Evolutionary conservation across 2,888 invertebrate species (phyloP).

Genomic region (Synergus itoensis): DNA sequence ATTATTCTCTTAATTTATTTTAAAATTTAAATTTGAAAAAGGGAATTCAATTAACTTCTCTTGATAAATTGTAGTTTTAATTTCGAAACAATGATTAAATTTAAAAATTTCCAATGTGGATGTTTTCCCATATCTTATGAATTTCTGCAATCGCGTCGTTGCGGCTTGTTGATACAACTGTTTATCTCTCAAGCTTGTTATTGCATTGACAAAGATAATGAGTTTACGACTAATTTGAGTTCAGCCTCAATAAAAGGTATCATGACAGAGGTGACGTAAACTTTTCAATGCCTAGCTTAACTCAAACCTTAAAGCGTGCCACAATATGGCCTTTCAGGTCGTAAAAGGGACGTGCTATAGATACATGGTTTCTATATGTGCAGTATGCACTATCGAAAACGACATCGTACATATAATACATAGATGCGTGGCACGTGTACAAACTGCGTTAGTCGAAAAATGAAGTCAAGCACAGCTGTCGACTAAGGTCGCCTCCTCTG

Average conservation of each 20-base stretch:
- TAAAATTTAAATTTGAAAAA: too few species aligned
- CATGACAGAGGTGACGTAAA: not conserved
- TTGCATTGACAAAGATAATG: not conserved
- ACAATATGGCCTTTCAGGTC: not conserved
- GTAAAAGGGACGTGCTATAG: conserved; percentile 13
- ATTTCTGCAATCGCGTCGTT: not conserved
- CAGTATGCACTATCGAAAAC: conserved; percentile 18
- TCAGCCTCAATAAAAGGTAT: too few species aligned
- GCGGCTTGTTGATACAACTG: not conserved
- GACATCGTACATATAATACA: not conserved
- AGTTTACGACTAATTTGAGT: not conserved
- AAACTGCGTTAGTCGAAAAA: conserved; percentile 28
- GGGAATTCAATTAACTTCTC: too few species aligned
- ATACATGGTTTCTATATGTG: not conserved
- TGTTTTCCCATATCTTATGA: not conserved
- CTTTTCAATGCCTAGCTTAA: conserved; percentile 22
- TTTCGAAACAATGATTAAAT: too few species aligned
- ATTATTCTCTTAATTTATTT: too few species aligned
- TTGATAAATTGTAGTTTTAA: too few species aligned
- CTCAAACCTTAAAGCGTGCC: conserved; percentile 30
- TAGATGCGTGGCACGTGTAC: conserved; percentile 33
- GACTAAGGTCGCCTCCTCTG: conserved; percentile 28
- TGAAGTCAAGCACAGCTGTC: conserved; percentile 41
- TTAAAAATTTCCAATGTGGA: too few species aligned
- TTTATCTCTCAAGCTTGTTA: not conserved